Percentiles rank a stretch among this genome's conserved stretches.
phyloP scores from a whole-genome alignment of 1,140 invertebrate species.

The Phocides pigmalion region DNA sequence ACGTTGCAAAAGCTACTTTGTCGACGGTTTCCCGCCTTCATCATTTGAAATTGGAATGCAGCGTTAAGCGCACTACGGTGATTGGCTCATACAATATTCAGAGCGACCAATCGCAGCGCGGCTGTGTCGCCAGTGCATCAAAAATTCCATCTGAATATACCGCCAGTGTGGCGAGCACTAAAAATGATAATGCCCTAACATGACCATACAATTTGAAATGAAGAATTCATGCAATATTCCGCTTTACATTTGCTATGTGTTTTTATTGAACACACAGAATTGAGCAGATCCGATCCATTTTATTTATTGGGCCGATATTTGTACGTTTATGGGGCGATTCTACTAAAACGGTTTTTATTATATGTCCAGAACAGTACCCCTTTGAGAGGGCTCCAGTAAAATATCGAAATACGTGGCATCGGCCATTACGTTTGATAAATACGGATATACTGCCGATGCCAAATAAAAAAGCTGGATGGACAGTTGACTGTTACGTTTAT shows the following conservation, averaged over 20 bases:
- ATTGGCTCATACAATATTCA: conserved; percentile 83
- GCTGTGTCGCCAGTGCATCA: conserved; percentile 82
- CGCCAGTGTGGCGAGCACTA: conserved; percentile 78
- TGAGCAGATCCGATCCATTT: conserved; percentile 63
- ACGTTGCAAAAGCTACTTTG: conserved; percentile 68
- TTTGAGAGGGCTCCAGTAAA: conserved; percentile 36
- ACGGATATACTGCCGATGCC: conserved; percentile 4
- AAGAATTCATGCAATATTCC: conserved; percentile 77
- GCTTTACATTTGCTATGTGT: conserved; percentile 73
- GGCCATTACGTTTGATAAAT: conserved; percentile 31
- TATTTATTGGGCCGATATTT: conserved; percentile 68
- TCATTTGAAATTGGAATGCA: conserved; percentile 82
- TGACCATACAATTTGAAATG: conserved; percentile 80
- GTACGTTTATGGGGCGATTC: conserved; percentile 56
- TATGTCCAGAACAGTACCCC: conserved; percentile 43
- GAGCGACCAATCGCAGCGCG: conserved; percentile 70
- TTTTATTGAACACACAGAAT: conserved; percentile 75
- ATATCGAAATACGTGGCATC: conserved; percentile 31
- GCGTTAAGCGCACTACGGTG: conserved; percentile 72
- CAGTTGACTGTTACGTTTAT: conserved; percentile 29
- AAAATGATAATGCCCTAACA: conserved; percentile 82
- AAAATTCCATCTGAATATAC: conserved; percentile 83
- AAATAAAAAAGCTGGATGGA: conserved; percentile 27
- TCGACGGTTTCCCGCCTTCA: conserved; percentile 74
- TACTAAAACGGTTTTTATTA: conserved; percentile 58